Evolutionary conservation across 2,888 invertebrate species (phyloP).

Genomic region (Rhamnusium bicolor): DNA sequence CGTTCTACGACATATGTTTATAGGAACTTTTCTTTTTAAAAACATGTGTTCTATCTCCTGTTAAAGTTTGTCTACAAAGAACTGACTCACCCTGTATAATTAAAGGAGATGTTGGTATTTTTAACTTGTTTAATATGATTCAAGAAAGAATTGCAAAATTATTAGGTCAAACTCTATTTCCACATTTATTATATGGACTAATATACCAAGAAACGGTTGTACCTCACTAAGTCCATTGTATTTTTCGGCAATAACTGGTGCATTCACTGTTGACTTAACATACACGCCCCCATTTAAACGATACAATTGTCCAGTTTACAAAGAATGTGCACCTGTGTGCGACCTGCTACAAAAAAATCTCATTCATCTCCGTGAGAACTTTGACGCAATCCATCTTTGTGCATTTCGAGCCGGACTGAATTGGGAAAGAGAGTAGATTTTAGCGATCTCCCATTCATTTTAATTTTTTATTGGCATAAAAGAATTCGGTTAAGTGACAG

Average conservation of each 20-base stretch:
- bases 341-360: constrained; percentile 52
- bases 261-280: constrained; percentile 47
- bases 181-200: neutral
- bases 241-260: constrained; percentile 38
- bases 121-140: no score
- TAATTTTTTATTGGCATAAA: constrained; percentile 37
- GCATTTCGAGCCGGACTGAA: constrained; percentile 37
- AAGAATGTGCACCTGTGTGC: constrained; percentile 46
- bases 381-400: constrained; percentile 54
- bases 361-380: constrained; percentile 55
- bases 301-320: constrained; percentile 40
- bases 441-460: constrained; percentile 37
- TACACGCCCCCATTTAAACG: constrained; percentile 51
- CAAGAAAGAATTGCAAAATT: neutral
- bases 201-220: neutral
- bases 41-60: no score
- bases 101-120: no score
- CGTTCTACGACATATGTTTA: no score
- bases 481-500: constrained; percentile 32
- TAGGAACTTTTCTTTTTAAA: no score
- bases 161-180: neutral
- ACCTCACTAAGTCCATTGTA: constrained; percentile 13
- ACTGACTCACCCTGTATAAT: no score
- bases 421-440: constrained; percentile 27
- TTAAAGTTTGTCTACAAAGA: no score